Evolutionary conservation across 2,797 vertebrate genomes (phyloP).

Genomic region (Threskiornis aethiopicus): DNA sequence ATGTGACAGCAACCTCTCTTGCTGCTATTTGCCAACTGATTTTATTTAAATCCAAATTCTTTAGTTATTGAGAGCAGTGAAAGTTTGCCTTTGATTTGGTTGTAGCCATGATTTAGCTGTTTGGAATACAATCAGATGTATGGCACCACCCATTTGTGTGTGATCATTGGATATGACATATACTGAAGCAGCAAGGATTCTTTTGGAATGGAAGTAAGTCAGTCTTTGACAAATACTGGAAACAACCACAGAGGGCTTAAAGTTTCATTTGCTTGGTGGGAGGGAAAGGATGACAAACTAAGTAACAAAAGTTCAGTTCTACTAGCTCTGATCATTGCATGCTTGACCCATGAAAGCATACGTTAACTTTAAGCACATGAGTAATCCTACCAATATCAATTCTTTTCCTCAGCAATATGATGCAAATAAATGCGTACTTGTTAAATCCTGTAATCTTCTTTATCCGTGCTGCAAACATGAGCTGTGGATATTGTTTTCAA

Average conservation of each 20-base stretch:
- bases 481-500: background rate
- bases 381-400: background rate
- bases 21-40: slow-evolving; percentile 10
- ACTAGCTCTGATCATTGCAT: background rate
- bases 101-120: background rate
- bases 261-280: background rate
- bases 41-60: slow-evolving; percentile 23
- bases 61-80: background rate
- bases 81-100: slow-evolving; percentile 28
- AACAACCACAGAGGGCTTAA: background rate
- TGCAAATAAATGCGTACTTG: background rate
- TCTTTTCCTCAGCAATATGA: background rate
- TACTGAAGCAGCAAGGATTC: background rate
- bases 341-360: background rate
- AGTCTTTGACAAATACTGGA: background rate
- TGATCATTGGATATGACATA: background rate
- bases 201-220: background rate
- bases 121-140: background rate
- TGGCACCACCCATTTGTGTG: background rate
- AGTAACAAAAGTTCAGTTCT: background rate
- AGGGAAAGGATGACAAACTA: background rate
- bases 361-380: background rate
- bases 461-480: background rate
- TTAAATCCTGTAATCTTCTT: background rate
- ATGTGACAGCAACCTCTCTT: background rate